Evolutionary conservation across 2,113 vertebrate species (phyloP), one percentile per base, ranked within the genome.

Genomic region (Thamnaconus septentrionalis): DNA sequence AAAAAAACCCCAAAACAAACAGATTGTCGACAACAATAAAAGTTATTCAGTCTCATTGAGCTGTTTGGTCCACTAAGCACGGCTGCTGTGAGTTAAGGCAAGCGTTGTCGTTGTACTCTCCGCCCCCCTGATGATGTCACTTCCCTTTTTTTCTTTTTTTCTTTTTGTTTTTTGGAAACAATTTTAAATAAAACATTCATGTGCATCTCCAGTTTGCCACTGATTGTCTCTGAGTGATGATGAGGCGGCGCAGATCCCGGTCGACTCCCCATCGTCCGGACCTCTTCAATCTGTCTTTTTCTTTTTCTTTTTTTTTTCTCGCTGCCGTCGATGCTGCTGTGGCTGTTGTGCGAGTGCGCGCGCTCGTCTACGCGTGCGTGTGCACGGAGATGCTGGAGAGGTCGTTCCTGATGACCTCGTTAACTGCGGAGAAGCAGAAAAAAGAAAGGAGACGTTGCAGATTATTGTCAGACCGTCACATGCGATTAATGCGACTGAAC

Each of bases 351-450:
- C 48, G 44, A 8, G 11, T 10, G 53, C 57, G 60, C 42, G 59
- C 69, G 66, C 31, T 64, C 76, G 7, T 77, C 88, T 91, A 91
- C 6, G 91, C 85, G 48, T 92, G 90, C 68, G 85, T 83, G 75
- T 94, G 93, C 80, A 92, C 87, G 47, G 82, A 94, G 79, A 93
- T 93, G 90, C 93, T 91, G 90, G 95, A 98, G 72, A 98, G 94
- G 90, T 98, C 97, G 8, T 98, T 98, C 69, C 94, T 91, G 89
- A 98, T 98, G 64, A 98, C 94, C 87, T 98, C 97, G 69, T 98
- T 98, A 90, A 98, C 97, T 98, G 94, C 52, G 86, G 88, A 92
- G 83, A 31, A 31, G 18, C 18, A 92, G 79, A 89, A 88, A 63
- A 82, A 74, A 88, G 64, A 70, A 5, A 7, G 5, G 45, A 9